Evolutionary conservation across 2,888 invertebrate species (phyloP), one percentile per base, ranked within the genome.

Genomic region (Bugulina stolonifera): DNA sequence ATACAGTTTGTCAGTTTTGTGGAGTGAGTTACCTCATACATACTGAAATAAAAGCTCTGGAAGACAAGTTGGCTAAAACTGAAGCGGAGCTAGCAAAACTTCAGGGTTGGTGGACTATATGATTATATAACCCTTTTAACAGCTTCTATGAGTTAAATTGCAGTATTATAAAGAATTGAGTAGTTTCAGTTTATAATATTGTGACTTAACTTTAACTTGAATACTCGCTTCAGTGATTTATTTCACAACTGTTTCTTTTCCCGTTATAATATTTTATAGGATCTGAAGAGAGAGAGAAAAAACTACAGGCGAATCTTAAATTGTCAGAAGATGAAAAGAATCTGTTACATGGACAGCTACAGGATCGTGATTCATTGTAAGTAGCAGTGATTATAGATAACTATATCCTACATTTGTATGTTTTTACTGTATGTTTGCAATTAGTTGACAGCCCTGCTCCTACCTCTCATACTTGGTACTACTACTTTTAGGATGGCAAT

Each of bases 1-100:
- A 84, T 34, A 84, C 84, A 0, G 77, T 83, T 0, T 82, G 82
- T 74, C 78, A 81, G 74, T 84, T 82, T 75, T 84, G 84, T 77
- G 84, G 84, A 1, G 83, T 84, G 0, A 83, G 83, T 73, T 84
- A 84, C 73, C 78, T 84, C n/a, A 84, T 84, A 69, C 84, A 84
- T 76, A 82, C 80, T 75, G 84, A 84, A 72, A 84, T 84, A 18
- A 84, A 84, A 75, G 79, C 79, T 3, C 74, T 84, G 71, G 83
- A 84, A 73, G 81, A 81, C 35, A 81, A 80, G 74, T 73, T 83
- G 27, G 78, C 78, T 71, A 73, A 64, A 22, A 73, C 77, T 34
- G 80, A 81, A 69, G 76, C 76, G 54, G 80, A 81, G 73, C 71
- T 82, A 55, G 32, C 64, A 14, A 34, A 14, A 18, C 34, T 64